Conservation (phyloP, 2,113 vertebrate genomes). For the Agapornis roseicollis region DNA sequence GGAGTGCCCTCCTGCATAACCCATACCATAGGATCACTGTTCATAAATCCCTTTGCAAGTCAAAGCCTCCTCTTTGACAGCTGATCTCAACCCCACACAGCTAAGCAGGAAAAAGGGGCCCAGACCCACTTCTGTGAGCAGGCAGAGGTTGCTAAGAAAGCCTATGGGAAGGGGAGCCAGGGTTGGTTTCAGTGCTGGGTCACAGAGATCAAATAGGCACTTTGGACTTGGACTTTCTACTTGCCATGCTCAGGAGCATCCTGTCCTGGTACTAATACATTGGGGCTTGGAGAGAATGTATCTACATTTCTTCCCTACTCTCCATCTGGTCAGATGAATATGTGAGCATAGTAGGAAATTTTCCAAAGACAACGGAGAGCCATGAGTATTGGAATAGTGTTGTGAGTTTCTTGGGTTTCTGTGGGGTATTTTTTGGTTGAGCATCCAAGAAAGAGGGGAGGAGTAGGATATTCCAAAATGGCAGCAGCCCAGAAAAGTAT, state of each 20-base stretch:
- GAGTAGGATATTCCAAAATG: not conserved
- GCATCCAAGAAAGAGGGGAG: not conserved
- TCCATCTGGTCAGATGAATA: not conserved
- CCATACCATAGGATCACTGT: not conserved
- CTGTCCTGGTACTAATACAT: not conserved
- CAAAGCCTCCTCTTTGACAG: not conserved
- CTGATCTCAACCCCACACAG: not conserved
- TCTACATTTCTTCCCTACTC: not conserved
- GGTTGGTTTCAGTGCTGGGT: not conserved
- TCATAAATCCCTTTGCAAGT: not conserved
- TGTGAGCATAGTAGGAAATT: not conserved
- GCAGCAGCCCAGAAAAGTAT: not conserved
- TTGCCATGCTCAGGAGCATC: not conserved
- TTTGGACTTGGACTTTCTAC: not conserved
- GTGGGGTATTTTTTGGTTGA: not conserved
- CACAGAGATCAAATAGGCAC: rapidly evolving
- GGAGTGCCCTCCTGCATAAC: not conserved
- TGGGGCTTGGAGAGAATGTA: not conserved
- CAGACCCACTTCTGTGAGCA: not conserved
- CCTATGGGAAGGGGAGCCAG: not conserved
- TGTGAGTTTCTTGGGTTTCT: not conserved
- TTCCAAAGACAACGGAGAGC: not conserved
- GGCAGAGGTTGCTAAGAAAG: not conserved
- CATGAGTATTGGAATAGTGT: not conserved
- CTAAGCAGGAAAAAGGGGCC: not conserved